Conservation (phyloP, 2,797 vertebrate genomes). For the Girardinus metallicus region DNA sequence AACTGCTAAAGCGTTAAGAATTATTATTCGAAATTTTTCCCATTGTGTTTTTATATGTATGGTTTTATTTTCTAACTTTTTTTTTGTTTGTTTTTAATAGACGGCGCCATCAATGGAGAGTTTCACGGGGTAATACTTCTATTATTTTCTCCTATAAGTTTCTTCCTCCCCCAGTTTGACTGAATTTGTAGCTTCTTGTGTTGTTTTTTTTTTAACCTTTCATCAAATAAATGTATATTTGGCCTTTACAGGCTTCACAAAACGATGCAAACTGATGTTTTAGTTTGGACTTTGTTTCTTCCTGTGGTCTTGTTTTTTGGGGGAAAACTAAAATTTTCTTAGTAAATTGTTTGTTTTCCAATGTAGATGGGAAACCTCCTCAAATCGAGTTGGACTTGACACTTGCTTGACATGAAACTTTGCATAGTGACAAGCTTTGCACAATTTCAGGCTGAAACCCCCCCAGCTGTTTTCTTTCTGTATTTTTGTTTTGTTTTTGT, state of each 20-base stretch:
- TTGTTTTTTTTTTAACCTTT: neutral
- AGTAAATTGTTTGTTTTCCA: neutral
- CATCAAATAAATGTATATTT: neutral
- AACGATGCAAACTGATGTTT: neutral
- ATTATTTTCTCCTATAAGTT: conserved; percentile 1
- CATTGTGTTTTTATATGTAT: neutral
- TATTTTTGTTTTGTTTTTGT: neutral
- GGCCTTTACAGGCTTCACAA: neutral
- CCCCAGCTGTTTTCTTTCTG: neutral
- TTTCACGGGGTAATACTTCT: conserved; percentile 85
- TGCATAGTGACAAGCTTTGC: neutral
- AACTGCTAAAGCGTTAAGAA: neutral
- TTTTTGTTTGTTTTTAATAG: conserved; percentile 71
- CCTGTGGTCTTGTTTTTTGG: neutral
- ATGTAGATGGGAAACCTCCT: neutral
- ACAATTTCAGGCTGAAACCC: neutral
- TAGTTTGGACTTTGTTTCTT: neutral
- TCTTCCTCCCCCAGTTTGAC: no score
- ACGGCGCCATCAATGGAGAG: conserved; percentile 89
- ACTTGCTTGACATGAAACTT: neutral
- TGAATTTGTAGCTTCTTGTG: neutral
- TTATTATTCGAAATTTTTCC: neutral
- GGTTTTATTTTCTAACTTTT: conserved; percentile 26
- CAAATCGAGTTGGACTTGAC: neutral
- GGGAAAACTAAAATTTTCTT: neutral